Evolutionary conservation across 92 coral and sea anemone species (phyloP).

Genomic region (Plumapathes pennacea): DNA sequence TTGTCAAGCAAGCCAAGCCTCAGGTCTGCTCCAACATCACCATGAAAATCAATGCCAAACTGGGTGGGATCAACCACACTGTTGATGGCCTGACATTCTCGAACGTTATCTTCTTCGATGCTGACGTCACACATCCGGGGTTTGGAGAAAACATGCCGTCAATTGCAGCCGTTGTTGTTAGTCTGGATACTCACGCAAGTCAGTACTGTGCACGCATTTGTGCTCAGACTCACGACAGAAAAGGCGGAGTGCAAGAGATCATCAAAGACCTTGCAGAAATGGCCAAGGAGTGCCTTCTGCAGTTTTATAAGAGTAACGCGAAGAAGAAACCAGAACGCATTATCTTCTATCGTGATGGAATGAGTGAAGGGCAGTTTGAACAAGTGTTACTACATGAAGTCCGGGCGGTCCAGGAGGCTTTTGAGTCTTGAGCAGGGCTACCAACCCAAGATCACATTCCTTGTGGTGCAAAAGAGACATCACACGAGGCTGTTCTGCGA

Average conservation of each 20-base stretch:
- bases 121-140: conserved; percentile 95
- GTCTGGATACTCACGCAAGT: conserved; percentile 74
- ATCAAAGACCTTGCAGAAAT: conserved; percentile 63
- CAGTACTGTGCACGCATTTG: conserved; percentile 74
- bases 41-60: conserved; percentile 87
- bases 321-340: conserved; percentile 38
- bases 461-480: conserved; percentile 93
- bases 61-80: conserved; percentile 86
- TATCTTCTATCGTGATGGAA: conserved; percentile 79
- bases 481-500: conserved; percentile 83
- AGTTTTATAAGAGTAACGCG: conserved; percentile 29
- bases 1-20: conserved; percentile 49
- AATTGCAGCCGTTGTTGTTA: conserved; percentile 93
- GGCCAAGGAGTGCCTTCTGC: conserved; percentile 63
- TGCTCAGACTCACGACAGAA: conserved; percentile 68
- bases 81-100: conserved; percentile 46
- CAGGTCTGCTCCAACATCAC: conserved; percentile 89
- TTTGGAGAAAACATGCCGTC: conserved; percentile 85
- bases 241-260: conserved; percentile 68
- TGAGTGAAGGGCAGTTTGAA: conserved; percentile 91
- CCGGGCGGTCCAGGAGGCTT: conserved; percentile 91
- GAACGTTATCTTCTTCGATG: conserved; percentile 81
- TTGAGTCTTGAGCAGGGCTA: conserved; percentile 71
- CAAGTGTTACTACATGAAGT: conserved; percentile 86
- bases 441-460: conserved; percentile 81